phyloP scores from a whole-genome alignment of 1,140 invertebrate species.

The Caligus rogercresseyi region DNA sequence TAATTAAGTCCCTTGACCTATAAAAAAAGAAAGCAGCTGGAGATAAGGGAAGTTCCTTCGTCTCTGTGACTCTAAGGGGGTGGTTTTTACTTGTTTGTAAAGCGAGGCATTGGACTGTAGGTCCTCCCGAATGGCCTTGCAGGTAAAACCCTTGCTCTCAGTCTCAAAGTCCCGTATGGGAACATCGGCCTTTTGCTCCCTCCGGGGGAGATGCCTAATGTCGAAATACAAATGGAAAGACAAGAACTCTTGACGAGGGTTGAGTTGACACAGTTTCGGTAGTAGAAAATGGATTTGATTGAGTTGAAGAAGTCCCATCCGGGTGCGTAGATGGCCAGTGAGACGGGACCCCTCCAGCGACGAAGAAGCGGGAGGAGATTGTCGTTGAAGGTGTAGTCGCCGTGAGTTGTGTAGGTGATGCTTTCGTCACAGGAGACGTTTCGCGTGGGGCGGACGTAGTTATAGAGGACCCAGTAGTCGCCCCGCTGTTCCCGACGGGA shows the following conservation, averaged over 20 bases:
- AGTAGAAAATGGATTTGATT: slow-evolving; percentile 44
- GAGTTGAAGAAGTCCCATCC: slow-evolving; percentile 46
- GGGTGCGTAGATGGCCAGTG: slow-evolving; percentile 53
- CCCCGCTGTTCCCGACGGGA: slow-evolving; percentile 43
- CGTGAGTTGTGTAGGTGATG: slow-evolving; percentile 79
- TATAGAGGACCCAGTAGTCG: slow-evolving; percentile 74
- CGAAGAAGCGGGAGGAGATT: slow-evolving; percentile 64
- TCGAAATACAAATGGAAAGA: slow-evolving; percentile 74
- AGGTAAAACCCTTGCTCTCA: not conserved
- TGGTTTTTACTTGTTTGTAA: not conserved
- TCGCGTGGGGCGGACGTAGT: slow-evolving; percentile 45
- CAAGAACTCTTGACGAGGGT: slow-evolving; percentile 41
- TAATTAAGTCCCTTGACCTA: slow-evolving; percentile 57
- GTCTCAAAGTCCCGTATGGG: not conserved
- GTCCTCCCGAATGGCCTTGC: not conserved
- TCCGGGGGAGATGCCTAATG: slow-evolving; percentile 41
- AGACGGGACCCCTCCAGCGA: slow-evolving; percentile 46
- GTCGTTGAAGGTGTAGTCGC: slow-evolving; percentile 72
- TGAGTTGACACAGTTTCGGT: slow-evolving; percentile 38
- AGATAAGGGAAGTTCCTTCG: not conserved
- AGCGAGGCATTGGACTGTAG: not conserved
- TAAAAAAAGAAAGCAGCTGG: not conserved
- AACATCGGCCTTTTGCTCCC: not conserved
- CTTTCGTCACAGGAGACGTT: slow-evolving; percentile 50
- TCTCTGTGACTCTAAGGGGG: not conserved